Percentiles rank a stretch among this genome's conserved stretches.
Conservation (phyloP, 2,888 invertebrate species). For the Cephus nigrinus region DNA sequence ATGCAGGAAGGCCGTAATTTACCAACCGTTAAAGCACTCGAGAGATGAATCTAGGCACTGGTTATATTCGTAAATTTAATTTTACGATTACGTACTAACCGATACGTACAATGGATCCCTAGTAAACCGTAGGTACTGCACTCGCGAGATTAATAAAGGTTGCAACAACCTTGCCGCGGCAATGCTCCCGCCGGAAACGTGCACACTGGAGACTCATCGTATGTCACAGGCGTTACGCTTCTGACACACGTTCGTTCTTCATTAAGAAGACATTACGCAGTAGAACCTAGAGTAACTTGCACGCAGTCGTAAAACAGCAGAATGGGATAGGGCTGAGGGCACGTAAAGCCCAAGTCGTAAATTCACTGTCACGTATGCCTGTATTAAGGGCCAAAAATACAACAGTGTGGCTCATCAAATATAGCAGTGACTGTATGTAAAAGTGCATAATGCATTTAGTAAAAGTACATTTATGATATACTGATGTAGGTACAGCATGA, state of each 20-base stretch:
- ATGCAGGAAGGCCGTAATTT: neutral
- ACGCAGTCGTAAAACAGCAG: slow-evolving; percentile 11
- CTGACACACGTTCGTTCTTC: slow-evolving; percentile 26
- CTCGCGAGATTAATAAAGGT: slow-evolving; percentile 2
- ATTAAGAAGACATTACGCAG: slow-evolving; percentile 26
- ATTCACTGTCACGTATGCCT: neutral
- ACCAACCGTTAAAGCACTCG: neutral
- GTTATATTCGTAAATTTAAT: neutral
- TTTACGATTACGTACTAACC: neutral
- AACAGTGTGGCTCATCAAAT: neutral
- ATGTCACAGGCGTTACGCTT: slow-evolving; percentile 16
- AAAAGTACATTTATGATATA: neutral
- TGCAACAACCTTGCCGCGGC: slow-evolving; percentile 24
- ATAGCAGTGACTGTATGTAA: neutral
- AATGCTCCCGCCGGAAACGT: slow-evolving; percentile 29
- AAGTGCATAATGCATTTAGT: neutral
- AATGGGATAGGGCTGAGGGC: neutral
- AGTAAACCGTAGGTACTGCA: neutral
- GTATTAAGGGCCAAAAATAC: neutral
- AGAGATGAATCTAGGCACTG: neutral
- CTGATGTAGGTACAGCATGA: neutral
- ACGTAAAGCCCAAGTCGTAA: neutral
- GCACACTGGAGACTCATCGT: slow-evolving; percentile 29
- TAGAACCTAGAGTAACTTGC: slow-evolving; percentile 13
- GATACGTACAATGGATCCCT: neutral